These are phyloP conservation scores for Apodemia hepburni DNA, from an alignment of 2,888 invertebrate genomes.

Conservation along the genomic window DNA sequence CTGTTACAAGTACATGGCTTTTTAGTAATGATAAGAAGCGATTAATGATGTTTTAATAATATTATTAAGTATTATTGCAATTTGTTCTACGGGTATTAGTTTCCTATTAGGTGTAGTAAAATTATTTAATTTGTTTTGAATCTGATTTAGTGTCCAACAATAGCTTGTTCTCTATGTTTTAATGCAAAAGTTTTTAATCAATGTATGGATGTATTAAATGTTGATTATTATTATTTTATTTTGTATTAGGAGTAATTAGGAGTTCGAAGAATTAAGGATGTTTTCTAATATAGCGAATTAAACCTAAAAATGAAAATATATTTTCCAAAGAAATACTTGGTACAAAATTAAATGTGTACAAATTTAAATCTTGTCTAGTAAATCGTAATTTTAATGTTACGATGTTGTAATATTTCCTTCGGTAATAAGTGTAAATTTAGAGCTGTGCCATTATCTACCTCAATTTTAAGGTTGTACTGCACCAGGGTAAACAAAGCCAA, in stretches of 20 bases:
- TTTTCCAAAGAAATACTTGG: conserved; percentile 79
- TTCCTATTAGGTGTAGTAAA: conserved; percentile 75
- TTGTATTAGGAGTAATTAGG: conserved; percentile 49
- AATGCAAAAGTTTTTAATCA: conserved; percentile 58
- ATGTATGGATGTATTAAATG: conserved; percentile 61
- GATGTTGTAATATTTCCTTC: conserved; percentile 60
- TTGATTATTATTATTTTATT: conserved; percentile 79
- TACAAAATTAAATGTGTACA: conserved; percentile 76
- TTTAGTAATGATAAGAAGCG: conserved; percentile 21
- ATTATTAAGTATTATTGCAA: conserved; percentile 55
- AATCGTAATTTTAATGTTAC: conserved; percentile 59
- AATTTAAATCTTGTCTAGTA: conserved; percentile 63
- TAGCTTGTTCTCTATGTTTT: conserved; percentile 55
- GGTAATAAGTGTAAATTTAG: conserved; percentile 66
- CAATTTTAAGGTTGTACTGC: conserved; percentile 51
- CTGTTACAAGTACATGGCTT: conserved; percentile 22
- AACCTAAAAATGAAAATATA: conserved; percentile 48
- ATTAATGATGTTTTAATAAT: conserved; percentile 24
- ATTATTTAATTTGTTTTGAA: conserved; percentile 65
- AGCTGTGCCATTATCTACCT: conserved; percentile 74
- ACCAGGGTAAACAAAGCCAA: conserved; percentile 71
- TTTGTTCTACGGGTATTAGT: conserved; percentile 81
- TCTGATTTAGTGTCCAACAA: conserved; percentile 44
- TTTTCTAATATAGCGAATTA: conserved; percentile 41
- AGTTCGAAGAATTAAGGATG: conserved; percentile 55